Conservation (phyloP, 2,888 invertebrate genomes). For the Deilephila elpenor region DNA sequence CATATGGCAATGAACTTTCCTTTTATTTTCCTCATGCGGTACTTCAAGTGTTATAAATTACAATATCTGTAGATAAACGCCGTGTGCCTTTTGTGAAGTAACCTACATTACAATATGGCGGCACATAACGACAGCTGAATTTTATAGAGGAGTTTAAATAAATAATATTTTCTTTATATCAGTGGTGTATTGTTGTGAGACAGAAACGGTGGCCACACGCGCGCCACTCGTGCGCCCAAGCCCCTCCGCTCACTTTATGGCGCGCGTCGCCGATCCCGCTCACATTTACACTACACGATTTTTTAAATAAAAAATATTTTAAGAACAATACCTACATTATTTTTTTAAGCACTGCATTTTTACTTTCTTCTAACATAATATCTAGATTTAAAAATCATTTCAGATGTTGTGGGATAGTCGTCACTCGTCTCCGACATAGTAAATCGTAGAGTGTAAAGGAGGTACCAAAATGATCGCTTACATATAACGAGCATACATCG, state of each 20-base stretch:
- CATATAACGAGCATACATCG: constrained; percentile 66
- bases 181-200: constrained; percentile 78
- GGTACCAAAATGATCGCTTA: constrained; percentile 56
- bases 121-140: constrained; percentile 71
- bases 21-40: constrained; percentile 44
- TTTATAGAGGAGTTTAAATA: constrained; percentile 79
- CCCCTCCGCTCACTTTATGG: constrained; percentile 59
- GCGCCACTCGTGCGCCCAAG: constrained; percentile 58
- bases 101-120: constrained; percentile 67
- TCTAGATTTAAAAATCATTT: no score
- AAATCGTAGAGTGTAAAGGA: constrained; percentile 58
- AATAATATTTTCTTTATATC: constrained; percentile 85
- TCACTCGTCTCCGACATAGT: neutral
- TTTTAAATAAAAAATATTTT: constrained; percentile 8
- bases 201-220: constrained; percentile 81
- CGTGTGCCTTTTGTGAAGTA: constrained; percentile 55
- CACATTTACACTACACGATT: constrained; percentile 64
- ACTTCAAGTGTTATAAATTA: constrained; percentile 56
- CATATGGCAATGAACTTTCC: constrained; percentile 48
- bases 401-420: no score
- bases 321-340: no score
- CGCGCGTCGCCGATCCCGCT: constrained; percentile 53
- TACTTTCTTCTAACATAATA: no score
- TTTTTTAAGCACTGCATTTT: no score
- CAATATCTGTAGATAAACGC: constrained; percentile 60